These are phyloP conservation scores for Phrynocephalus vlangalii DNA, from an alignment of 2,797 vertebrate species.

Conservation along the genomic window DNA sequence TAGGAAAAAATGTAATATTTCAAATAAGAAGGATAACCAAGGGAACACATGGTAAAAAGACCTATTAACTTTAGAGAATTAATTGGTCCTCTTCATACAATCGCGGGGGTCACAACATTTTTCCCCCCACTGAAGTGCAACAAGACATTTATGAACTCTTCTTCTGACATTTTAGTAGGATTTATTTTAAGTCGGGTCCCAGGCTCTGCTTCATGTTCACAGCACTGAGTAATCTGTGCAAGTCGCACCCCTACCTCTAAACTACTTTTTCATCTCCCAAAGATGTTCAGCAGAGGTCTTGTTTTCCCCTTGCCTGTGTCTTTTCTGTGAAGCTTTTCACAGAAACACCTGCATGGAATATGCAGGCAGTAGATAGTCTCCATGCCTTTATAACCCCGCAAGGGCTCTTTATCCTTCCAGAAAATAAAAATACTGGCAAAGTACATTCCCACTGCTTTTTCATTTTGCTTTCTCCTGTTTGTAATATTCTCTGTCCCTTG, in stretches of 20 bases:
- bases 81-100: conserved; percentile 69
- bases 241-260: conserved; percentile 65
- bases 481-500: conserved; percentile 14
- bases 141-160: conserved; percentile 50
- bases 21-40: neutral
- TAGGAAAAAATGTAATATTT: conserved; percentile 8
- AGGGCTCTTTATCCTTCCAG: conserved; percentile 28
- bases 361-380: conserved; percentile 42
- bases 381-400: conserved; percentile 26
- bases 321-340: conserved; percentile 49
- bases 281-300: conserved; percentile 63
- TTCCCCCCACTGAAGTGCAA: conserved; percentile 48
- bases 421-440: conserved; percentile 51
- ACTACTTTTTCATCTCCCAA: conserved; percentile 59
- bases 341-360: conserved; percentile 19
- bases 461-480: conserved; percentile 24
- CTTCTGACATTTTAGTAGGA: conserved; percentile 49
- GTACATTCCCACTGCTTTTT: neutral
- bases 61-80: conserved; percentile 64
- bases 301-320: conserved; percentile 33
- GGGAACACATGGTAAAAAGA: conserved; percentile 44
- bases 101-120: conserved; percentile 34
- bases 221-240: conserved; percentile 13
- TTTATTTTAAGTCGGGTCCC: conserved; percentile 51
- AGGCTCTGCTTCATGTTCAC: conserved; percentile 37